These are phyloP conservation scores for Scotopteryx bipunctaria DNA, from an alignment of 2,888 invertebrate species.

Conservation along the genomic window DNA sequence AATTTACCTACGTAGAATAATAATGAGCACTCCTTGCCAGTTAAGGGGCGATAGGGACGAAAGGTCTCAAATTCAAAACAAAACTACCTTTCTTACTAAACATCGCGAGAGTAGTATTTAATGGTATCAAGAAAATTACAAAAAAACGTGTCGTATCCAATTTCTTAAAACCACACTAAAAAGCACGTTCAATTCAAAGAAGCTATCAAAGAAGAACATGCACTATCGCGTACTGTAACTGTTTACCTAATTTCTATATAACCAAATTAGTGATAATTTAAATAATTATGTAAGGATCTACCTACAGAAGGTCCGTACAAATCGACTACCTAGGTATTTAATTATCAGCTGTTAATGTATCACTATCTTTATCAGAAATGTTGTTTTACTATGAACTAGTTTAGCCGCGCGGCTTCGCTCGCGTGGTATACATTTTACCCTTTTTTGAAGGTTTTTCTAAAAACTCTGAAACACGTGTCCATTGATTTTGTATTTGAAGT, in stretches of 20 bases:
- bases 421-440: too few species aligned
- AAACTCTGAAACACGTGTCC: too few species aligned
- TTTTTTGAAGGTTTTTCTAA: too few species aligned
- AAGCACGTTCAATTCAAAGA: constrained; percentile 43
- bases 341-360: constrained; percentile 12
- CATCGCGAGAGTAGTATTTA: too few species aligned
- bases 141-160: constrained; percentile 50
- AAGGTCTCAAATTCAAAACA: too few species aligned
- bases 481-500: too few species aligned
- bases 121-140: constrained; percentile 1
- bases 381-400: background rate
- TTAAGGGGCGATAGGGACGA: too few species aligned
- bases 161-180: constrained; percentile 38
- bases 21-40: too few species aligned
- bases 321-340: background rate
- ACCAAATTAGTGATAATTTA: constrained; percentile 22
- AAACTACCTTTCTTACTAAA: too few species aligned
- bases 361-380: constrained; percentile 14
- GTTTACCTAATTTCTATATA: constrained; percentile 22
- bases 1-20: too few species aligned
- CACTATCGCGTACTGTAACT: constrained; percentile 42
- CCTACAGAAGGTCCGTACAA: constrained; percentile 16
- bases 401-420: too few species aligned
- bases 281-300: constrained; percentile 20
- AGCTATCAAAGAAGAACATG: constrained; percentile 39